phyloP scores from a whole-genome alignment of 2,888 invertebrate genomes.

The Venustoraphidia nigricollis region DNA sequence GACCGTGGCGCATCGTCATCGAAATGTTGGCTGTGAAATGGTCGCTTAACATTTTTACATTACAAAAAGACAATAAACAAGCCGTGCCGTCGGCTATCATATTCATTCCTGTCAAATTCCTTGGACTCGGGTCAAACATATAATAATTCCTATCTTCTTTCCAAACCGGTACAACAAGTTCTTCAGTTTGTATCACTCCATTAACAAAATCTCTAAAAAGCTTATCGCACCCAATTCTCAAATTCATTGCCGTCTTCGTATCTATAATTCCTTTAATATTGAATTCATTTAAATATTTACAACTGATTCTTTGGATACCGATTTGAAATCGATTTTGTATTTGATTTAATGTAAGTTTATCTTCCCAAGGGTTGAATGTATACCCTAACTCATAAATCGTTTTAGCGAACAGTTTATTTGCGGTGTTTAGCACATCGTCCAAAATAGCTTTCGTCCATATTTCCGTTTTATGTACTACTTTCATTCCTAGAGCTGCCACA shows the following conservation, averaged over 20 bases:
- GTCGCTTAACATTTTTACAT: conserved; percentile 30
- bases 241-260: conserved; percentile 24
- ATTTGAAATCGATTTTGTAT: conserved; percentile 27
- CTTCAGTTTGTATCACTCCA: conserved; percentile 33
- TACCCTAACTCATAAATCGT: conserved; percentile 35
- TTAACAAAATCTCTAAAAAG: conserved; percentile 40
- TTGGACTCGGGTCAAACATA: conserved; percentile 39
- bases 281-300: conserved; percentile 27
- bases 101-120: conserved; percentile 28
- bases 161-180: conserved; percentile 37
- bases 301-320: conserved; percentile 27
- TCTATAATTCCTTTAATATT: conserved; percentile 33
- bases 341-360: conserved; percentile 30
- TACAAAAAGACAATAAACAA: conserved; percentile 35
- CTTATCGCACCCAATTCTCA: conserved; percentile 30
- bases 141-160: conserved; percentile 38
- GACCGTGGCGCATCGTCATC: conserved; percentile 24
- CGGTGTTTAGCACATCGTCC: conserved; percentile 35
- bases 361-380: conserved; percentile 37
- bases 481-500: conserved; percentile 40
- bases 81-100: conserved; percentile 31
- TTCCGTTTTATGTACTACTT: conserved; percentile 36
- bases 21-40: conserved; percentile 37
- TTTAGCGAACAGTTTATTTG: conserved; percentile 32
- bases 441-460: conserved; percentile 43